Base-by-base conservation (phyloP, 2,888 invertebrate species). In the Nomada ruficornis region DNA sequence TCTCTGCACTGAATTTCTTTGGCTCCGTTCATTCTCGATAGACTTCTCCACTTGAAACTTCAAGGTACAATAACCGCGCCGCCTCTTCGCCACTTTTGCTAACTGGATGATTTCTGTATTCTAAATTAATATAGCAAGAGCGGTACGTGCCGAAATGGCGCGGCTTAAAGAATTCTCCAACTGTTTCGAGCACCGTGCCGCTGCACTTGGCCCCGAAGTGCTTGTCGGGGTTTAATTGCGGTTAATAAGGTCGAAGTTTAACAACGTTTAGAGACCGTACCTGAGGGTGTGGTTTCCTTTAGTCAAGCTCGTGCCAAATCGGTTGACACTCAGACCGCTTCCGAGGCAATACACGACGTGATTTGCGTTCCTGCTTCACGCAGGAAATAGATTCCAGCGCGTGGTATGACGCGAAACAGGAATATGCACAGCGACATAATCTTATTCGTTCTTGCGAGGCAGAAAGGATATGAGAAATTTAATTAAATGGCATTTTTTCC, bases 401-500 rank as follows among this genome's bases (percentile, higher is more conserved):
- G 9, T 74, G 29, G 55, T 57, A 23, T 11, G 23, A 36, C 18
- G 4, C 20, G 29, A 7, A 26, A 52, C 23, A 23, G 50, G 60
- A 70, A 70, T 23, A 2, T 10, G 2, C 18, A 3, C 50, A 26
- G 26, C 29, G 59, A n/a, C 20, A 11, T 50, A 23, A 18, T 4
- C 44, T 11, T 11, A 47, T 13, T 26, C 26, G 60, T 65, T 55
- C 59, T 52, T 52, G 55, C 10, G 26, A 2, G 18, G 18, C 29
- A 3, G 20, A 20, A 47, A 15, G 50, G 23, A 63, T 20, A 18
- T 44, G 15, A n/a, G 29, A 54, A 59, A 73, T 80, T 73, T 80
- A 65, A 80, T 80, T 65, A 69, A 81, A 73, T 9, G 73, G 55
- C 69, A 73, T 73, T 71, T 62, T 44, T 71, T 1, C 26, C 26